Percentiles rank a stretch among this genome's conserved stretches.
phyloP scores from a whole-genome alignment of 2,113 vertebrate species.

The Ictalurus furcatus region DNA sequence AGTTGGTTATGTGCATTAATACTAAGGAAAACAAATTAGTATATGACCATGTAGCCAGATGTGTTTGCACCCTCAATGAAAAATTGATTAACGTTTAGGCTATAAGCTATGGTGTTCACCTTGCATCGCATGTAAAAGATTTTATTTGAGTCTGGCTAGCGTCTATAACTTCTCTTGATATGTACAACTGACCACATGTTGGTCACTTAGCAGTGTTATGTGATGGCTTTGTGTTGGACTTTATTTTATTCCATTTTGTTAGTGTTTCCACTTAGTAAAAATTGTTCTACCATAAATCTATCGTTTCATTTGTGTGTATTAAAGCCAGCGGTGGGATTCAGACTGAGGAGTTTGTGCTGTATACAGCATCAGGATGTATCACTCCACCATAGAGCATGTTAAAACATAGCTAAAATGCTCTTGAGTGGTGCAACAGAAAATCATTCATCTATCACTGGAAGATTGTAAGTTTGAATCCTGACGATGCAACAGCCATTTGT shows the following conservation, averaged over 20 bases:
- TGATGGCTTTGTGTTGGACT: neutral
- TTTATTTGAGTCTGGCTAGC: neutral
- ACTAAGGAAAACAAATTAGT: neutral
- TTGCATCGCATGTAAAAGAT: neutral
- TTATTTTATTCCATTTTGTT: neutral
- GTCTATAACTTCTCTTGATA: neutral
- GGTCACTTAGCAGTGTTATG: neutral
- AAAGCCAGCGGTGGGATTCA: neutral
- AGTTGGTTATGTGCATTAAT: neutral
- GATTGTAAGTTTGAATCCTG: neutral
- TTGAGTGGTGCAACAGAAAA: neutral
- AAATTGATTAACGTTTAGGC: neutral
- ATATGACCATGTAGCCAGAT: neutral
- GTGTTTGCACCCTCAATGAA: neutral
- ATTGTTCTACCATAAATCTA: neutral
- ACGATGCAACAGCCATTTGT: neutral
- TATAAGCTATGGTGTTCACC: neutral
- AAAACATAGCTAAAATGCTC: too few relatives aligned
- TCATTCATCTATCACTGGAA: neutral
- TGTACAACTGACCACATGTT: neutral
- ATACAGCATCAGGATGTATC: too few relatives aligned
- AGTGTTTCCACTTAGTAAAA: neutral
- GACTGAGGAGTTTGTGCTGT: neutral
- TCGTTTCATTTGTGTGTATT: neutral
- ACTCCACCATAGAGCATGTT: too few relatives aligned